These are phyloP conservation scores for Hipparchia sbordonii DNA, from an alignment of 2,888 invertebrate species.

Conservation along the genomic window DNA sequence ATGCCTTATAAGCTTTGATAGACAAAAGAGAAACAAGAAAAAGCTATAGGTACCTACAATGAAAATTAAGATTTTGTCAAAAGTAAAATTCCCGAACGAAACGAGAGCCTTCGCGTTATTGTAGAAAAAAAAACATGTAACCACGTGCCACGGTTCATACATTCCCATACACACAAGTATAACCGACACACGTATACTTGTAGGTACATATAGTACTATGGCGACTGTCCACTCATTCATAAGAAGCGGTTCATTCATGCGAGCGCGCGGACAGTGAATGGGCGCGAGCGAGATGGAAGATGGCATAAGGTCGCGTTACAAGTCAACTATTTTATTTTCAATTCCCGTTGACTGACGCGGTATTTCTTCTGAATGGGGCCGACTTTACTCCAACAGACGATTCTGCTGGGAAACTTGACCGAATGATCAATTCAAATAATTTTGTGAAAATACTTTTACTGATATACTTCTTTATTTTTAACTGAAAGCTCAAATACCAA, in stretches of 20 bases:
- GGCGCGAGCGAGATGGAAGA: constrained; percentile 72
- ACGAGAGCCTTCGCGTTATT: constrained; percentile 33
- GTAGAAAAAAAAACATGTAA: constrained; percentile 52
- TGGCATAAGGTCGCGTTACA: constrained; percentile 70
- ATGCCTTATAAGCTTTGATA: not conserved
- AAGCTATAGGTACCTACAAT: not conserved
- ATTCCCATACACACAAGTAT: constrained; percentile 34
- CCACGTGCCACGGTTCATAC: constrained; percentile 69
- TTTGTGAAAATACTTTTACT: not conserved
- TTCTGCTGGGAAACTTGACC: not conserved
- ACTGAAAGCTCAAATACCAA: too few relatives aligned
- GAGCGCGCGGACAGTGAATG: constrained; percentile 72
- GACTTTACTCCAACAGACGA: not conserved
- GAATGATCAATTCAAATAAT: not conserved
- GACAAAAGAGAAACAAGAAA: not conserved
- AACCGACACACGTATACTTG: constrained; percentile 50
- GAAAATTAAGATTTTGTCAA: constrained; percentile 31
- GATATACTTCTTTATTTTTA: too few relatives aligned
- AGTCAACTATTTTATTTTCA: constrained; percentile 43
- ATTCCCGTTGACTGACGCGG: not conserved
- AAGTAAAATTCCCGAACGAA: constrained; percentile 29
- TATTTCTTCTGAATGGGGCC: not conserved
- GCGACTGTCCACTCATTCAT: constrained; percentile 79
- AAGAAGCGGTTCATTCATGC: constrained; percentile 82
- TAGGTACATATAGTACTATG: constrained; percentile 75